phyloP scores from a whole-genome alignment of 2,797 vertebrate genomes.

The Diceros bicornis region DNA sequence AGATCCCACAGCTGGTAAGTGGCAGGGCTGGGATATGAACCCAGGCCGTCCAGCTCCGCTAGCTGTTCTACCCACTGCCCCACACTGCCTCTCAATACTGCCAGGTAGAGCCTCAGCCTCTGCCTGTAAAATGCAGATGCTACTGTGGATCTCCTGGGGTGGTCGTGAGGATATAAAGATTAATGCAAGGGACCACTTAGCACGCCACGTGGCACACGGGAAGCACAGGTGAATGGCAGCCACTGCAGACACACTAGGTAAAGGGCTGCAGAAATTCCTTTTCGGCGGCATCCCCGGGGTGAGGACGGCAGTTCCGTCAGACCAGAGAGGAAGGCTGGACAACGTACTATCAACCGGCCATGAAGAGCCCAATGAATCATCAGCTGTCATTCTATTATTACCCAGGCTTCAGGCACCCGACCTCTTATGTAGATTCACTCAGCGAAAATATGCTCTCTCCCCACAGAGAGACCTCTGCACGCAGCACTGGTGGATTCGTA shows the following conservation, averaged over 20 bases:
- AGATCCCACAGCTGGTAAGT: neutral
- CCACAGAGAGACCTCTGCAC: neutral
- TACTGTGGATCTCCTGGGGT: neutral
- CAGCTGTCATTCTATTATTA: constrained; percentile 49
- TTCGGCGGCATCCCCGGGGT: fast-evolving
- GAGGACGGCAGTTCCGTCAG: neutral
- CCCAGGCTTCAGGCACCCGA: constrained; percentile 52
- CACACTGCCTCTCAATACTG: neutral
- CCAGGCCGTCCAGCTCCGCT: fast-evolving
- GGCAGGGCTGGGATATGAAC: neutral
- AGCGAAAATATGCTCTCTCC: constrained; percentile 14
- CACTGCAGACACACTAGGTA: fast-evolving
- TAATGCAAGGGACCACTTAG: neutral
- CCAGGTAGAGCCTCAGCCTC: neutral
- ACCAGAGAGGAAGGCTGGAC: neutral
- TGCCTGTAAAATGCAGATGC: neutral
- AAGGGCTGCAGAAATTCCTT: neutral
- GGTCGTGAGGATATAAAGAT: neutral
- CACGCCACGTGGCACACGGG: neutral
- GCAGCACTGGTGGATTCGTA: neutral
- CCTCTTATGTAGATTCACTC: constrained; percentile 34
- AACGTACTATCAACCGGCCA: neutral
- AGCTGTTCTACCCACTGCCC: neutral
- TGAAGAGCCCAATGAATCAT: neutral
- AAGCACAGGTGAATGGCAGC: neutral